Evolutionary conservation across 1,140 invertebrate species (phyloP).

Genomic region (Trigoniulus corallinus): DNA sequence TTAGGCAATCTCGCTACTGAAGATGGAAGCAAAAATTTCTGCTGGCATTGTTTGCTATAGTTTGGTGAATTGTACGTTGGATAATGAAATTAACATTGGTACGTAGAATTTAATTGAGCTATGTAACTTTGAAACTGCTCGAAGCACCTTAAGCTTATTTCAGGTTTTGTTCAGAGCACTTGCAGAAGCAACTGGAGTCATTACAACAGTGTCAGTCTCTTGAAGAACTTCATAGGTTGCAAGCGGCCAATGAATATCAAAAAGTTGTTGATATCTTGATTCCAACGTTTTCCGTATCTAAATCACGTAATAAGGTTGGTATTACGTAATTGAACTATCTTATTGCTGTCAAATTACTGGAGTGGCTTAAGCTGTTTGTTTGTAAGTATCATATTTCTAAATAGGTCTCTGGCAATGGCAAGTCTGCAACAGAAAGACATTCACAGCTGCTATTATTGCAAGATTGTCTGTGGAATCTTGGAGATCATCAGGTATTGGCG

Average conservation of each 20-base stretch:
- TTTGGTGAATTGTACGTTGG: background rate
- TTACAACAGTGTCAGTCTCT: conserved; percentile 25
- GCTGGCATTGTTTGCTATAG: too few relatives aligned
- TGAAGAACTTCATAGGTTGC: conserved; percentile 26
- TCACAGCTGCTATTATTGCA: conserved; percentile 44
- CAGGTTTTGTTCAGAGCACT: conserved; percentile 18
- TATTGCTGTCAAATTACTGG: too few relatives aligned
- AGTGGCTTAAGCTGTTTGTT: background rate
- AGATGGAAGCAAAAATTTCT: too few relatives aligned
- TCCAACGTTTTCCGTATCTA: conserved; percentile 22
- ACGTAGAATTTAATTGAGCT: background rate
- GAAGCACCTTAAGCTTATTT: too few relatives aligned
- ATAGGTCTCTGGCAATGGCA: background rate
- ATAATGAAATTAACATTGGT: background rate
- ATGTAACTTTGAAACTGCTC: too few relatives aligned
- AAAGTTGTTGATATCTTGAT: conserved; percentile 25
- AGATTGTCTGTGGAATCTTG: conserved; percentile 46
- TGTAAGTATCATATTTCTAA: background rate
- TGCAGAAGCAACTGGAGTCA: conserved; percentile 20
- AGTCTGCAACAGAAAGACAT: conserved; percentile 17
- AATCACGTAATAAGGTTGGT: conserved; percentile 8
- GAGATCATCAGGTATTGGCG: conserved; percentile 22
- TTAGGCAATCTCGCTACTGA: too few relatives aligned
- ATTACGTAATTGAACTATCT: background rate
- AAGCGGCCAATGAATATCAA: conserved; percentile 21